Base-by-base conservation (phyloP, 2,888 invertebrate genomes). In the Crossocerus cetratus region DNA sequence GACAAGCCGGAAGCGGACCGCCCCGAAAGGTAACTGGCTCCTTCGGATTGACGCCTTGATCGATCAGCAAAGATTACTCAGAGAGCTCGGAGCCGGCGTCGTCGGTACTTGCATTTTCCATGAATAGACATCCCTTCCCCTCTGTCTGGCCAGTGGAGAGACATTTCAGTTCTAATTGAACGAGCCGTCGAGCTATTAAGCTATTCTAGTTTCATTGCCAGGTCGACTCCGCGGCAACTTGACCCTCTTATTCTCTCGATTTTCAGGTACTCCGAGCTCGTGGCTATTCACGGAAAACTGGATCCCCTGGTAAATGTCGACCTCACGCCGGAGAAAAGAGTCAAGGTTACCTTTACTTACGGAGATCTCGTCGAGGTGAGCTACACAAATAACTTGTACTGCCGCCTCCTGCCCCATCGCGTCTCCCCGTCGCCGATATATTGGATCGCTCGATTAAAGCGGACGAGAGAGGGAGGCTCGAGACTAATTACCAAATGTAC, bases 231-330 rank as follows among this genome's bases (percentile, higher is more conserved):
- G 42, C 62, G 53, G 18, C 56, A 69, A 74, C 69, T 59, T 70
- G 74, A 73, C 69, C 75, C 75, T 73, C 64, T 66, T 72, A 4
- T 32, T 32, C 32, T 18, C 62, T 49, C 61, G 62, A 54, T 76
- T 91, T 91, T 21, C 91, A 96, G 96, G 88, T 97, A 96, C 89
- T 93, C 93, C 88, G 97, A 98, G 90, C 91, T 98, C 78, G 93
- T 96, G 55, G 93, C 93, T 57, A 94, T 95, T 76, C 97, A 98
- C 90, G 98, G 98, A 63, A 95, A 96, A 90, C 92, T 98, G 71
- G 96, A 97, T 91, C 98, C 97, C 0, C 91, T 98, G 83, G 97
- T 97, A 65, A 95, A 97, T 79, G 94, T 98, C 56, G 96, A 96
- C 91, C 93, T 98, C 83, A 92, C 95, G 87, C 96, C 96, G 5